phyloP scores from a whole-genome alignment of 2,113 vertebrate species.

The Charina bottae region DNA sequence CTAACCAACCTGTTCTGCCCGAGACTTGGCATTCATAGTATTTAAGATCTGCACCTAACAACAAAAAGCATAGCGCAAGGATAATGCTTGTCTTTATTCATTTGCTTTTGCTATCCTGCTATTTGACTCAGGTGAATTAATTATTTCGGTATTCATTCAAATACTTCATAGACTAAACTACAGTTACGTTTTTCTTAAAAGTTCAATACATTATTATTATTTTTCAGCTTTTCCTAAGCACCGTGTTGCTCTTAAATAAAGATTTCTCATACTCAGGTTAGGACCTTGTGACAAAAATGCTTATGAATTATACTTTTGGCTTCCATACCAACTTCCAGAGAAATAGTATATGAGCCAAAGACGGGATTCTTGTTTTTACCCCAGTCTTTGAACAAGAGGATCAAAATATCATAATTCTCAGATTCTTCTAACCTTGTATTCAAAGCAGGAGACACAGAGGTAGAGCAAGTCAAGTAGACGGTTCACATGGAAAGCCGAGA shows the following conservation, averaged over 20 bases:
- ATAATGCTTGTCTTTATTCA: background rate
- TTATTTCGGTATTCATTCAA: background rate
- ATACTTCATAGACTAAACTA: background rate
- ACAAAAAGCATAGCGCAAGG: background rate
- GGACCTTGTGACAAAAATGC: background rate
- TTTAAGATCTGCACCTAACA: background rate
- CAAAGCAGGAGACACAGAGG: conserved; percentile 88
- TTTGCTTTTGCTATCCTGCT: background rate
- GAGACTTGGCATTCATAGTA: background rate
- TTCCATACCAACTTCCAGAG: background rate
- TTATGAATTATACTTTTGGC: background rate
- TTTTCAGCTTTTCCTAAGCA: background rate
- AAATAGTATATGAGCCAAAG: background rate
- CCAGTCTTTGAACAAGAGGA: background rate
- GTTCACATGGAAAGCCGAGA: conserved; percentile 85
- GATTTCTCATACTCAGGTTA: background rate
- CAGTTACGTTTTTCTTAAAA: background rate
- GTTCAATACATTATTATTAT: background rate
- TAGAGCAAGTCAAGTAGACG: conserved; percentile 87
- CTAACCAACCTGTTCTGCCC: background rate
- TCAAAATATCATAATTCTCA: too few species aligned
- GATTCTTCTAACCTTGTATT: conserved; percentile 82
- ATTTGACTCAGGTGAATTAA: background rate
- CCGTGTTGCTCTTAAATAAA: background rate
- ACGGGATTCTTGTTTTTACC: background rate